phyloP scores from a whole-genome alignment of 2,888 invertebrate genomes.

The Disparrhopalites patrizii region DNA sequence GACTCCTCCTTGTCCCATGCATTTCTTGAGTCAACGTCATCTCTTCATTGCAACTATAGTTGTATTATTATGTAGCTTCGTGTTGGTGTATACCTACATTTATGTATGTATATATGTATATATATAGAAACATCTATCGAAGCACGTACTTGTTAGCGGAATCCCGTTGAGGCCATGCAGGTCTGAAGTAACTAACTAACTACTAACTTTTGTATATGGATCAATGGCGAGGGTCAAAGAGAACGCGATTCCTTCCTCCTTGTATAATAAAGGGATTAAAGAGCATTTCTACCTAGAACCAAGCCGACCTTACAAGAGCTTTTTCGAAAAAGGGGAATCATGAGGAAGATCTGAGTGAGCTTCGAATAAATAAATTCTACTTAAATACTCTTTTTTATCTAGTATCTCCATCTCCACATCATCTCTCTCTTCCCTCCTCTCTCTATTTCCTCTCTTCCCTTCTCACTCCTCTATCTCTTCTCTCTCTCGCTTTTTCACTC shows the following conservation, averaged over 20 bases:
- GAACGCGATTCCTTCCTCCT: slow-evolving; percentile 12
- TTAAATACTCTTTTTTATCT: slow-evolving; percentile 26
- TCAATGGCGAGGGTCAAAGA: slow-evolving; percentile 23
- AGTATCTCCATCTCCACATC: slow-evolving; percentile 6
- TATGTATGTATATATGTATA: too few relatives aligned
- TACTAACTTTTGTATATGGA: slow-evolving; percentile 13
- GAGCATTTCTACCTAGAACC: slow-evolving; percentile 25
- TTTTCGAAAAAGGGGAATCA: too few relatives aligned
- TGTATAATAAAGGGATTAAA: slow-evolving; percentile 28
- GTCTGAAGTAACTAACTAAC: too few relatives aligned
- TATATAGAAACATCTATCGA: too few relatives aligned
- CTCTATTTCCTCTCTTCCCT: too few relatives aligned
- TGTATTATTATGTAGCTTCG: neutral
- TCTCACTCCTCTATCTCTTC: too few relatives aligned
- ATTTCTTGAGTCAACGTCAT: neutral
- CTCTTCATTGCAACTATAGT: neutral
- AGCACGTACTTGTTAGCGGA: too few relatives aligned
- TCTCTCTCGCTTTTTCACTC: too few relatives aligned
- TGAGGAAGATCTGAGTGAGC: slow-evolving; percentile 10
- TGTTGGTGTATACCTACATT: too few relatives aligned
- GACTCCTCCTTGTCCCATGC: neutral
- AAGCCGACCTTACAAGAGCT: slow-evolving; percentile 2
- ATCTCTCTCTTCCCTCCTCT: too few relatives aligned
- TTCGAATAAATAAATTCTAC: slow-evolving; percentile 21
- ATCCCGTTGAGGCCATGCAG: too few relatives aligned